These are phyloP conservation scores for Cavia aperea DNA, from an alignment of 2,113 vertebrate genomes.

Conservation along the genomic window DNA sequence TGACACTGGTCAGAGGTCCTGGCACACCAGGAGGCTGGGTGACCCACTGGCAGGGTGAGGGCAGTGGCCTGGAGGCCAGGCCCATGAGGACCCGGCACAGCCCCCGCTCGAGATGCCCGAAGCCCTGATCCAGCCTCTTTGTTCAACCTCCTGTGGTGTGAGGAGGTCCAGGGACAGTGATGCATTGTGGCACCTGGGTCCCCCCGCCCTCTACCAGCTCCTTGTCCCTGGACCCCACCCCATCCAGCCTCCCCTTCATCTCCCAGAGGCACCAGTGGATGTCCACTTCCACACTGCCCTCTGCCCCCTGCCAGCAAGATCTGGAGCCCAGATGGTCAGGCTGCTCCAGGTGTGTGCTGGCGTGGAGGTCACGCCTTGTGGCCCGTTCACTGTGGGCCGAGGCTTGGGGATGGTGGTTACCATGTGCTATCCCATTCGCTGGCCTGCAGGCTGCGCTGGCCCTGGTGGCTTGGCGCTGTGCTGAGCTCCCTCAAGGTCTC, in stretches of 20 bases:
- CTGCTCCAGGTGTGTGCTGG: neutral
- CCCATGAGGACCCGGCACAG: rapidly evolving
- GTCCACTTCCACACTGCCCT: rapidly evolving
- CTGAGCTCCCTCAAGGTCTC: neutral
- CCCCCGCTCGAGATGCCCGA: rapidly evolving
- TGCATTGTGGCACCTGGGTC: rapidly evolving
- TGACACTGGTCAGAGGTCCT: neutral
- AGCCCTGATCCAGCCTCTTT: neutral
- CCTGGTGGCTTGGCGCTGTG: too few species aligned
- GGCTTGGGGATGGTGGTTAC: neutral
- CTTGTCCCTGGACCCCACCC: neutral
- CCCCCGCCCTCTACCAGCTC: rapidly evolving
- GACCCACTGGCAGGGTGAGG: neutral
- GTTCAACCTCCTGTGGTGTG: neutral
- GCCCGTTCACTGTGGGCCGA: neutral
- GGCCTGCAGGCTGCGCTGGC: neutral
- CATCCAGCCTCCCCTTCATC: neutral
- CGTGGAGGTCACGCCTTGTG: neutral
- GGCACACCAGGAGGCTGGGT: rapidly evolving
- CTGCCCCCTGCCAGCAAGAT: neutral
- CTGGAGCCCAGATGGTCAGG: too few species aligned
- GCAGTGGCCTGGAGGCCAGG: rapidly evolving
- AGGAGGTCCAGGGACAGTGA: neutral
- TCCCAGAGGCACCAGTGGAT: neutral
- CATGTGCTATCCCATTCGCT: neutral